These are phyloP conservation scores for Leptocoma aspasia DNA, from an alignment of 2,113 vertebrate genomes.

Conservation along the genomic window DNA sequence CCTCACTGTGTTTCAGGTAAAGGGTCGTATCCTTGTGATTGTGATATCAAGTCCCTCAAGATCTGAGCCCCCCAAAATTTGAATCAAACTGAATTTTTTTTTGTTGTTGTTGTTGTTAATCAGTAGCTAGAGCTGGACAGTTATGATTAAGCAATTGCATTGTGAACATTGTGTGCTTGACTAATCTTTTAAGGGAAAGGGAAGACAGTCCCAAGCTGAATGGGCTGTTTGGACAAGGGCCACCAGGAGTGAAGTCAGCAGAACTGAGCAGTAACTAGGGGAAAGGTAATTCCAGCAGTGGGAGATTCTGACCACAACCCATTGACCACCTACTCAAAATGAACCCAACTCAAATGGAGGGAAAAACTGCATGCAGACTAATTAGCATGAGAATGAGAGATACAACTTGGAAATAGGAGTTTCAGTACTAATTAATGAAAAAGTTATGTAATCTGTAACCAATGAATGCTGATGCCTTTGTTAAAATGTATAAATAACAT, in stretches of 20 bases:
- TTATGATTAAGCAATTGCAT: background rate
- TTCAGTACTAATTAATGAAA: background rate
- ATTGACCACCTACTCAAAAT: background rate
- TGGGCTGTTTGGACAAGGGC: background rate
- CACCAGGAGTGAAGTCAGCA: background rate
- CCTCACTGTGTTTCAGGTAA: background rate
- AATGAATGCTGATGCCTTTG: background rate
- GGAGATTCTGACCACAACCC: background rate
- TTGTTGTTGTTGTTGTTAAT: background rate
- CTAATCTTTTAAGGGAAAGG: background rate
- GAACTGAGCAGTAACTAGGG: background rate
- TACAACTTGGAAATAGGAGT: background rate
- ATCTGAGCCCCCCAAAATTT: background rate
- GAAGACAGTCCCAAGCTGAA: background rate
- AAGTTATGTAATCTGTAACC: background rate
- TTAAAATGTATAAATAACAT: background rate
- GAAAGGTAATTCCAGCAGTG: background rate
- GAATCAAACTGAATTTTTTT: background rate
- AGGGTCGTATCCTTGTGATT: background rate
- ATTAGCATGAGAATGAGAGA: background rate
- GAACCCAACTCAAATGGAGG: background rate
- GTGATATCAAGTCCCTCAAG: background rate
- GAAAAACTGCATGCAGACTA: background rate
- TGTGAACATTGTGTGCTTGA: background rate
- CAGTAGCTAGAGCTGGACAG: background rate